Conservation (phyloP, 2,888 invertebrate genomes). For the Sepiola atlantica region DNA sequence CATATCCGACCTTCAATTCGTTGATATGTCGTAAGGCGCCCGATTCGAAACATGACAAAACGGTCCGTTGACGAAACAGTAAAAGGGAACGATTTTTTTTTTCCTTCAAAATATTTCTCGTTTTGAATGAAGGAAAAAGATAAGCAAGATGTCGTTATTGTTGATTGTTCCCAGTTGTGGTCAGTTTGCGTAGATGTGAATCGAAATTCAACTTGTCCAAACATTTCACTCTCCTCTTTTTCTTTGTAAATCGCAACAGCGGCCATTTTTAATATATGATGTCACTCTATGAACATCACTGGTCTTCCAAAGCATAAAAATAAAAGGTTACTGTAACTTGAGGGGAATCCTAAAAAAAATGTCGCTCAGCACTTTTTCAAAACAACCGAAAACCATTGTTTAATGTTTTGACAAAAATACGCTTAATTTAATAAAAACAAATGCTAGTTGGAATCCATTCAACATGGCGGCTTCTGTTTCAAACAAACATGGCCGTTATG, state of each 20-base stretch:
- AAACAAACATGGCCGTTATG: too few relatives aligned
- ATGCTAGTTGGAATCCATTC: too few relatives aligned
- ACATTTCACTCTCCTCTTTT: not conserved
- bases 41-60: too few relatives aligned
- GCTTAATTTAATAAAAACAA: too few relatives aligned
- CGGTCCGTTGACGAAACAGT: not conserved
- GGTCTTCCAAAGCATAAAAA: not conserved
- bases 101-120: not conserved
- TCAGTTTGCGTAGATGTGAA: not conserved
- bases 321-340: too few relatives aligned
- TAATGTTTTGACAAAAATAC: too few relatives aligned
- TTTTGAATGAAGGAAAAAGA: not conserved
- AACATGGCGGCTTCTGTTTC: too few relatives aligned
- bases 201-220: not conserved
- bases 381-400: too few relatives aligned
- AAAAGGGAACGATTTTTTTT: not conserved
- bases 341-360: too few relatives aligned
- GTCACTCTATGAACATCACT: not conserved
- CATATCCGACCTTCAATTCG: too few relatives aligned
- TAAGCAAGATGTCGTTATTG: not conserved
- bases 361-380: too few relatives aligned
- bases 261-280: conserved; percentile 10
- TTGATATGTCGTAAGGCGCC: too few relatives aligned
- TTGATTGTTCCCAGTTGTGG: not conserved
- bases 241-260: not conserved